Evolutionary conservation across 2,797 vertebrate genomes (phyloP).

Genomic region (Sebastes itinus): DNA sequence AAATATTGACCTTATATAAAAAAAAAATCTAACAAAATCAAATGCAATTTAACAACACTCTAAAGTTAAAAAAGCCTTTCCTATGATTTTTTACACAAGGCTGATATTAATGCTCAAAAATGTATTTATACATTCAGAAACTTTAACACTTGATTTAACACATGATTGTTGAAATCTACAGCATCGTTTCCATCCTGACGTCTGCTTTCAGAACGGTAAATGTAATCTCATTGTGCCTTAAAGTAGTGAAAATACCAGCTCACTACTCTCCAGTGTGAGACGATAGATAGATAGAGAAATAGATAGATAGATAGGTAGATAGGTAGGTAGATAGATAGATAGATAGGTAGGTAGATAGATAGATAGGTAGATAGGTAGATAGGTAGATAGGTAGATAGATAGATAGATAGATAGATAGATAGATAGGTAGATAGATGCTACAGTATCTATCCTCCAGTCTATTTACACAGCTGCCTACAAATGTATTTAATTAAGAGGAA

Average conservation of each 20-base stretch:
- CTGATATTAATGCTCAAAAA: neutral
- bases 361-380: constrained; percentile 5
- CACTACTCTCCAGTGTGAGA: neutral
- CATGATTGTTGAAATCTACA: constrained; percentile 22
- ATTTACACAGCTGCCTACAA: constrained; percentile 35
- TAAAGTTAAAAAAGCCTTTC: constrained; percentile 7
- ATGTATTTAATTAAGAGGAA: constrained; percentile 19
- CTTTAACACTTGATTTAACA: constrained; percentile 12
- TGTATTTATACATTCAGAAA: constrained; percentile 49
- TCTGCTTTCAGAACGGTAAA: neutral
- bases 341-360: neutral
- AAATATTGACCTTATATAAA: constrained; percentile 53
- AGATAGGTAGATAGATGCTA: constrained; percentile 20
- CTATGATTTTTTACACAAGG: constrained; percentile 27
- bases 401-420: constrained; percentile 10
- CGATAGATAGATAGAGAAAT: neutral
- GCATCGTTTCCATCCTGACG: neutral
- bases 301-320: constrained; percentile 1
- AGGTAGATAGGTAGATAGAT: neutral
- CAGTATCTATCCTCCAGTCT: neutral
- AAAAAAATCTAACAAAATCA: constrained; percentile 46
- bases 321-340: neutral
- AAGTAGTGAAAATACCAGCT: neutral
- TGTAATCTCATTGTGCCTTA: constrained; percentile 44
- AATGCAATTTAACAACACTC: constrained; percentile 23